Percentiles rank a stretch among this genome's conserved stretches.
These are phyloP conservation scores for Yponomeuta evonymella DNA, from an alignment of 2,888 invertebrate species.

Conservation along the genomic window DNA sequence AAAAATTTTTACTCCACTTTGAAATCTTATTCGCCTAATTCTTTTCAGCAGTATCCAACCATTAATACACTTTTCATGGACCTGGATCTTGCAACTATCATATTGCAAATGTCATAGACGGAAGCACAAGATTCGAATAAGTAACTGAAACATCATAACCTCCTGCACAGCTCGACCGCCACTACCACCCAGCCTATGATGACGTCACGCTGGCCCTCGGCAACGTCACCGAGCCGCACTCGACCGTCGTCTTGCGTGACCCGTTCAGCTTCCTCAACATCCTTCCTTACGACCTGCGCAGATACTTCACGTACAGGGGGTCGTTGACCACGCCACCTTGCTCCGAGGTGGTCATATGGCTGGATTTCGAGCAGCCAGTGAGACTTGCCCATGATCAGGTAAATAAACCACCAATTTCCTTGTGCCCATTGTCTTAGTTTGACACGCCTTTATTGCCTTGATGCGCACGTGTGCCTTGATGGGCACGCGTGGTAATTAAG, in stretches of 20 bases:
- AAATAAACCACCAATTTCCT: slow-evolving; percentile 17
- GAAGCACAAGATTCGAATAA: too few species aligned
- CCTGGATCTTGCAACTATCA: too few species aligned
- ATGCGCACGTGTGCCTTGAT: too few species aligned
- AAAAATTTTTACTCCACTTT: too few species aligned
- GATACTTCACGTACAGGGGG: slow-evolving; percentile 90
- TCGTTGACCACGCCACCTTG: slow-evolving; percentile 92
- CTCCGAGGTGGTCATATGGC: slow-evolving; percentile 90
- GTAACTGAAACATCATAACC: neutral
- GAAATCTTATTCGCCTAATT: too few species aligned
- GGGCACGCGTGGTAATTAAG: too few species aligned
- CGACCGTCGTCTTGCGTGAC: slow-evolving; percentile 59
- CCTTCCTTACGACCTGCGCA: slow-evolving; percentile 68
- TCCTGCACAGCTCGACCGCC: slow-evolving; percentile 59
- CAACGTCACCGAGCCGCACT: slow-evolving; percentile 73
- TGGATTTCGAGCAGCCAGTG: slow-evolving; percentile 86
- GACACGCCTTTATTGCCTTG: too few species aligned
- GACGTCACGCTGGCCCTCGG: slow-evolving; percentile 75
- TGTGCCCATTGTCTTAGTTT: too few species aligned
- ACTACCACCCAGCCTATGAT: slow-evolving; percentile 72
- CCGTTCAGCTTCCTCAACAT: slow-evolving; percentile 74
- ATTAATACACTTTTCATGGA: too few species aligned
- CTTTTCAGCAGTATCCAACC: too few species aligned
- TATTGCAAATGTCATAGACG: too few species aligned
- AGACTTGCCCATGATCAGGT: slow-evolving; percentile 81